Evolutionary conservation across 2,797 vertebrate genomes (phyloP), one percentile per base, ranked within the genome.

Genomic region (Rhabdomys pumilio): DNA sequence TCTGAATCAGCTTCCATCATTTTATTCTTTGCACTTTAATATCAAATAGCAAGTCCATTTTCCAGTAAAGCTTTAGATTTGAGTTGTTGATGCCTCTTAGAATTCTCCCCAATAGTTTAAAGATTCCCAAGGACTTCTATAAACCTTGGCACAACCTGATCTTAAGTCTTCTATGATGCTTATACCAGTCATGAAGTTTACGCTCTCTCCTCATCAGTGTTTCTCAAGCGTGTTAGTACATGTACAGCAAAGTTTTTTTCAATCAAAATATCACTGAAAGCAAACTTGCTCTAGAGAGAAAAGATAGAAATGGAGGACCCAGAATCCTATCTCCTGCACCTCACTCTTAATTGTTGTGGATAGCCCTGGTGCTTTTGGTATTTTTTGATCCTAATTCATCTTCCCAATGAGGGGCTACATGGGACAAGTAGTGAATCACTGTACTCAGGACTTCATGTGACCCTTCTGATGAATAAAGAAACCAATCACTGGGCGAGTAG

Each of bases 41-140:
- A 81, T 82, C 65, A 77, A 61, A 50, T 90, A 95, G 29, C 86
- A 47, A 95, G 88, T 90, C 80, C 22, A 17, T 91, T 95, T 87
- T 50, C 65, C 75, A 91, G 84, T 63, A 95, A 87, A 94, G 67
- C 15, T 95, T 92, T 53, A 91, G 85, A 59, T 80, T 92, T 94
- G 63, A 94, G 82, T 72, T 89, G 31, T 34, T 92, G n/a, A 22
- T 79, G 6, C 76, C 50, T 95, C 76, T 75, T 79, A 55, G 57
- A 96, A 96, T 87, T 92, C 73, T 88, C 5, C 67, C 83, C 17
- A 94, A 34, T 65, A 12, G 38, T 69, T 61, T 81, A 69, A 93
- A 73, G 24, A 67, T 59, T 90, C 15, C 61, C 91, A 0, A 20
- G 55, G 20, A 26, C 14, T 93, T 93, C 63, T 69, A 67, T 82